A percentile compares a stretch with the other conserved stretches of the same genome.
Evolutionary conservation across 2,113 vertebrate species (phyloP).

Genomic region (Thunnus maccoyii): DNA sequence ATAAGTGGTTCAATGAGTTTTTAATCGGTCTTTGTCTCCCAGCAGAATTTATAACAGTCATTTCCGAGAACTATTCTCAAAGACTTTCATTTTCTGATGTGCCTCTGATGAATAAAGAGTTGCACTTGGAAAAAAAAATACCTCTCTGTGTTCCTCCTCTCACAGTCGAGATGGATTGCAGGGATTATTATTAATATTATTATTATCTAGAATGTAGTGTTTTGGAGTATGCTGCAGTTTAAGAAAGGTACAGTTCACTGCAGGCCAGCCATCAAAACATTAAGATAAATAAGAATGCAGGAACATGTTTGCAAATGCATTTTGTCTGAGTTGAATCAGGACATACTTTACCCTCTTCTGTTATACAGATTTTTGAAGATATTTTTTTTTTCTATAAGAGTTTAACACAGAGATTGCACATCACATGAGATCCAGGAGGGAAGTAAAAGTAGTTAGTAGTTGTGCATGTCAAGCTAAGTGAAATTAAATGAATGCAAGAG

Average conservation of each 20-base stretch:
- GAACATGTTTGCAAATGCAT: not conserved
- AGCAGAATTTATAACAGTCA: not conserved
- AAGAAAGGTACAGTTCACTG: not conserved
- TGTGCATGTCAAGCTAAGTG: too few species aligned
- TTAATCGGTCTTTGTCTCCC: not conserved
- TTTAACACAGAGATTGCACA: too few species aligned
- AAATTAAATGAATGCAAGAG: slow-evolving; percentile 1
- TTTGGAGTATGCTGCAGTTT: not conserved
- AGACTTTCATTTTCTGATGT: not conserved
- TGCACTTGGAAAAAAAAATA: not conserved
- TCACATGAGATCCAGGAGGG: too few species aligned
- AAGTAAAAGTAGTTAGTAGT: too few species aligned
- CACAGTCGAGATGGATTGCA: not conserved
- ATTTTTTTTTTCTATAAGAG: too few species aligned
- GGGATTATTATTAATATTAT: too few species aligned
- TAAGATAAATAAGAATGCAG: too few species aligned
- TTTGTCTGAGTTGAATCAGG: not conserved
- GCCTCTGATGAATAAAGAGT: not conserved
- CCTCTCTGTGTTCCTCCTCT: not conserved
- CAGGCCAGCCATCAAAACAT: not conserved
- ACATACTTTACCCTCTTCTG: not conserved
- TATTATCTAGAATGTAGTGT: too few species aligned
- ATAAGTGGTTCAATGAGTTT: not conserved
- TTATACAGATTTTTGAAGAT: not conserved
- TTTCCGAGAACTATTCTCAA: not conserved